Evolutionary conservation across 2,888 invertebrate species (phyloP).

Genomic region (Lithophane socia): DNA sequence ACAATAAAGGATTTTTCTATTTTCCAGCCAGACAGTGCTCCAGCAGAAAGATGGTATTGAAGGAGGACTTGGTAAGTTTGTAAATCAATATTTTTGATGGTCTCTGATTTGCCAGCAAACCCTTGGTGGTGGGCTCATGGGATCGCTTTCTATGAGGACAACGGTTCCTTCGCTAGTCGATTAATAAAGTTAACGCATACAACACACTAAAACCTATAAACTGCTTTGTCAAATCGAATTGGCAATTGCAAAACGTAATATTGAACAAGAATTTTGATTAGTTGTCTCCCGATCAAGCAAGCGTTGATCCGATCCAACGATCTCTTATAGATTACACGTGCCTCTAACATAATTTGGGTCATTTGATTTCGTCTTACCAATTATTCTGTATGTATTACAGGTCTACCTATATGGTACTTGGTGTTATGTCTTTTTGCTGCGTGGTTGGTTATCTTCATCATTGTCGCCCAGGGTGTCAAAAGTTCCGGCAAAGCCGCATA

Average conservation of each 20-base stretch:
- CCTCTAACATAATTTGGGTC: not conserved
- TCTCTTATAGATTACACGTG: not conserved
- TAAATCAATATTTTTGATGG: not conserved
- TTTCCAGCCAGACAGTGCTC: slow-evolving; percentile 81
- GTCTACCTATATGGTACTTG: slow-evolving; percentile 93
- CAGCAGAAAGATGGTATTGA: slow-evolving; percentile 83
- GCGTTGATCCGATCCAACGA: not conserved
- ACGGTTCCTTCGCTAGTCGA: not conserved
- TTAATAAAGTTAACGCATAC: not conserved
- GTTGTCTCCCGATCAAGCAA: slow-evolving; percentile 5
- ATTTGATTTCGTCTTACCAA: not conserved
- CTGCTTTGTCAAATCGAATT: not conserved
- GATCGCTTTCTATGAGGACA: not conserved
- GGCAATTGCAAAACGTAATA: not conserved
- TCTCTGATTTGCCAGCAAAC: not conserved
- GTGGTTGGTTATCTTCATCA: slow-evolving; percentile 93
- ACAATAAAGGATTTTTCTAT: slow-evolving; percentile 5
- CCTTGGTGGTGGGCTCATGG: not conserved
- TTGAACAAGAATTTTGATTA: not conserved
- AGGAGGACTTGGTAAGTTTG: slow-evolving; percentile 82
- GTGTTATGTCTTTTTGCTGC: slow-evolving; percentile 92
- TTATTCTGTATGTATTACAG: slow-evolving; percentile 69
- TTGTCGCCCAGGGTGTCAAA: slow-evolving; percentile 93
- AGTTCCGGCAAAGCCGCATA: slow-evolving; percentile 96
- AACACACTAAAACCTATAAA: not conserved